These are phyloP conservation scores for Oplegnathus fasciatus DNA, from an alignment of 2,113 vertebrate genomes.

Conservation along the genomic window DNA sequence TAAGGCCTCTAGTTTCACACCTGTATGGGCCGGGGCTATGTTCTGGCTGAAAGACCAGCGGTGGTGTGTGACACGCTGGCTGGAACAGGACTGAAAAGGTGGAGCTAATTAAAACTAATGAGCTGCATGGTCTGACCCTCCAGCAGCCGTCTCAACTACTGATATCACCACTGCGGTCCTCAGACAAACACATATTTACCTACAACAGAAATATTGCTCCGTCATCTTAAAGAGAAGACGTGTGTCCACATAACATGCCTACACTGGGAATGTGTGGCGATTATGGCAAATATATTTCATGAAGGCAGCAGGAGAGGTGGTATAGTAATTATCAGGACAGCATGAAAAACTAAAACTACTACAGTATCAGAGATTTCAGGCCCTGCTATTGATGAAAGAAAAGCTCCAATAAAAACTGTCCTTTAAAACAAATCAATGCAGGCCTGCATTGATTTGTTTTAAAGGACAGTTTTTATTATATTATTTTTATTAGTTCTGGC, in stretches of 20 bases:
- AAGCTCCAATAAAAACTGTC: no score
- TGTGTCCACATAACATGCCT: not conserved
- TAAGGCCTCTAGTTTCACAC: not conserved
- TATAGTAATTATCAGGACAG: no score
- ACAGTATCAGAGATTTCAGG: no score
- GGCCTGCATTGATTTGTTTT: no score
- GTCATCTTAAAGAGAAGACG: not conserved
- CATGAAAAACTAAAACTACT: no score
- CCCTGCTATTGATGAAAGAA: no score
- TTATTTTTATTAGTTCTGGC: no score
- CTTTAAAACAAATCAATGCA: no score
- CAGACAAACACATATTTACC: not conserved
- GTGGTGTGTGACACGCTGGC: not conserved
- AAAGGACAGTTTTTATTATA: no score
- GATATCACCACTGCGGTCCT: not conserved
- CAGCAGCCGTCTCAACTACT: not conserved
- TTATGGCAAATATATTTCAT: no score
- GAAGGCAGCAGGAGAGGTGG: no score
- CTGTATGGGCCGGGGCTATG: not conserved
- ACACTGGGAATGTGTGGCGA: no score
- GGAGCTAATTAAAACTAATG: slow-evolving; percentile 21
- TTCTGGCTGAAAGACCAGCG: not conserved
- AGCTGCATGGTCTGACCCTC: not conserved
- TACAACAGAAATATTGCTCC: not conserved
- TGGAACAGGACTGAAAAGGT: not conserved